Percentiles rank a stretch among this genome's conserved stretches.
Evolutionary conservation across 2,888 invertebrate species (phyloP).

Genomic region (Trissoscelio sp.): DNA sequence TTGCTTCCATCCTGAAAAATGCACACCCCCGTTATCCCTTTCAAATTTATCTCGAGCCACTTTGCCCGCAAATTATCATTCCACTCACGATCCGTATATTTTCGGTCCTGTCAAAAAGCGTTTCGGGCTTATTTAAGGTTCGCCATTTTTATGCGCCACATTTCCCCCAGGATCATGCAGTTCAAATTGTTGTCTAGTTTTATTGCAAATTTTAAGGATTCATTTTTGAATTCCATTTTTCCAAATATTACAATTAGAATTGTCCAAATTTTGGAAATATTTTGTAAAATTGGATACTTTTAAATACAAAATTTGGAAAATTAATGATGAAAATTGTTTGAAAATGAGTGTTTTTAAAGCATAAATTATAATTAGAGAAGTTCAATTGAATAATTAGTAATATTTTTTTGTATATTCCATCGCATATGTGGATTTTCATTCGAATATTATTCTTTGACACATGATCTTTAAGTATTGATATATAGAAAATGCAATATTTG

Average conservation of each 20-base stretch:
- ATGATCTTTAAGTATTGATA: slow-evolving; percentile 5
- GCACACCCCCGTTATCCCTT: slow-evolving; percentile 33
- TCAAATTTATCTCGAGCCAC: slow-evolving; percentile 30
- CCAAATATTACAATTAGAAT: slow-evolving; percentile 2
- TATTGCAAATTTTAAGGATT: too few species aligned
- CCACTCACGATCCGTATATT: slow-evolving; percentile 37
- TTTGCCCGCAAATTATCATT: slow-evolving; percentile 44
- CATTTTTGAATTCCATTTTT: too few species aligned
- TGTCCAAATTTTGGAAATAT: too few species aligned
- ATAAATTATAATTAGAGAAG: not conserved
- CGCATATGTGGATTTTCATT: not conserved
- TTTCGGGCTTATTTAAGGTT: slow-evolving; percentile 34
- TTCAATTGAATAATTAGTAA: slow-evolving; percentile 3
- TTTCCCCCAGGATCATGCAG: slow-evolving; percentile 26
- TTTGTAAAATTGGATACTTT: too few species aligned
- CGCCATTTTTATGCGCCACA: slow-evolving; percentile 38
- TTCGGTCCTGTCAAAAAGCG: slow-evolving; percentile 38
- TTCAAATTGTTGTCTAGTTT: slow-evolving; percentile 19
- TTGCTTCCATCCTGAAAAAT: slow-evolving; percentile 89
- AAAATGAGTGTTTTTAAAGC: slow-evolving; percentile 13
- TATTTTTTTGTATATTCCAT: too few species aligned
- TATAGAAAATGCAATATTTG: slow-evolving; percentile 9
- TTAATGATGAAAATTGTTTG: too few species aligned
- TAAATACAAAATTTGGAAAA: too few species aligned
- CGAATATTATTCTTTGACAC: not conserved